Evolutionary conservation across 2,888 invertebrate species (phyloP).

Genomic region (Clusia tigrina): DNA sequence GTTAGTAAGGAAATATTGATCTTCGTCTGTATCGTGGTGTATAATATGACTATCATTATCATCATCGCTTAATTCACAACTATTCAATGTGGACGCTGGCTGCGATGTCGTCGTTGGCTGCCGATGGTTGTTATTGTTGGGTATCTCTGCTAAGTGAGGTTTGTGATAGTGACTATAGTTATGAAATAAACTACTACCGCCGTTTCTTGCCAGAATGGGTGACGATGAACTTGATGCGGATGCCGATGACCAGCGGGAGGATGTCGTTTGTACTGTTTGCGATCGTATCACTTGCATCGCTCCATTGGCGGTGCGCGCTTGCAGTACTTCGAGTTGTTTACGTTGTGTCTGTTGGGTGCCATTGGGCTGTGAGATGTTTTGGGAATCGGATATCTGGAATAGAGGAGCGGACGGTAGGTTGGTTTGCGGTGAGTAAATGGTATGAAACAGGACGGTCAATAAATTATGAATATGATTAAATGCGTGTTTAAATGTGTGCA

Average conservation of each 20-base stretch:
- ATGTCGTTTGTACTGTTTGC: conserved; percentile 64
- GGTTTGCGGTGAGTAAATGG: background rate
- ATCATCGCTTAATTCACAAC: conserved; percentile 48
- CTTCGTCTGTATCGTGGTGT: conserved; percentile 41
- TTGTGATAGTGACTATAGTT: conserved; percentile 30
- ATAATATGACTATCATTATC: conserved; percentile 37
- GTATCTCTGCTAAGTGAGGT: conserved; percentile 21
- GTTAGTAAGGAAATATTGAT: conserved; percentile 44
- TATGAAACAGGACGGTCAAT: no score
- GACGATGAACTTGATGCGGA: conserved; percentile 41
- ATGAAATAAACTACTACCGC: conserved; percentile 34
- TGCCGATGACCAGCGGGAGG: conserved; percentile 58
- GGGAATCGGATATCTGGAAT: conserved; percentile 64
- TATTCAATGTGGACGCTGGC: conserved; percentile 42
- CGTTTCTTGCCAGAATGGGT: conserved; percentile 36
- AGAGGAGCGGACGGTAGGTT: conserved; percentile 30
- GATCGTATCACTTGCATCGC: conserved; percentile 76
- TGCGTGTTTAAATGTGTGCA: no score
- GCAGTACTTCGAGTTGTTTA: conserved; percentile 73
- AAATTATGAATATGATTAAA: no score
- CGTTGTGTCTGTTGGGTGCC: conserved; percentile 64
- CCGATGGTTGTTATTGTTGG: conserved; percentile 8
- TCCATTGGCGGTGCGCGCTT: conserved; percentile 72
- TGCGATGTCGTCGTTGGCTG: background rate
- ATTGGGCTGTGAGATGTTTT: conserved; percentile 64